phyloP scores from a whole-genome alignment of 2,113 vertebrate genomes.

The Lonchura striata region DNA sequence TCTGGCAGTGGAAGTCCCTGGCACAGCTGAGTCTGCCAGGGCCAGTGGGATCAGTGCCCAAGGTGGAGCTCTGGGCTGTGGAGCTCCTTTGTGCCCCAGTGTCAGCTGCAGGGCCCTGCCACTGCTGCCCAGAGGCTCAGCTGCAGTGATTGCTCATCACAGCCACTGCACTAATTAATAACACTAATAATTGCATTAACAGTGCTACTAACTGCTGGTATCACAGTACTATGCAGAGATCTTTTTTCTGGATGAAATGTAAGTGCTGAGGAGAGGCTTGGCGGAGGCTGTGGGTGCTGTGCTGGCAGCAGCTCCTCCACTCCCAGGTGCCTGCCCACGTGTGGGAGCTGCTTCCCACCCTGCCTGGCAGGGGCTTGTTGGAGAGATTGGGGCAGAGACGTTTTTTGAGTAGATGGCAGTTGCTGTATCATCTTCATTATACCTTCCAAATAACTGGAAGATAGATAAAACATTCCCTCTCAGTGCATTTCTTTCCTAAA shows the following conservation, averaged over 20 bases:
- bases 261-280: background rate
- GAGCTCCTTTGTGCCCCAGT: background rate
- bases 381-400: background rate
- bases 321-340: background rate
- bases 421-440: background rate
- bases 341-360: background rate
- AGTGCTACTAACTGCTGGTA: background rate
- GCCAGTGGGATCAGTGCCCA: background rate
- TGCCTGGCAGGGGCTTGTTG: background rate
- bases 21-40: background rate
- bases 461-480: background rate
- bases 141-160: background rate
- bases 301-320: background rate
- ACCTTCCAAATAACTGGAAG: background rate
- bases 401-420: background rate
- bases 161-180: background rate
- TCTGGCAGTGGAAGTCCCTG: background rate
- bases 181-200: background rate
- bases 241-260: background rate
- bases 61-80: background rate
- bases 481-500: background rate
- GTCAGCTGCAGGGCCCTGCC: background rate
- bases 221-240: background rate
- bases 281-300: background rate
- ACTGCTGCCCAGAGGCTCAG: background rate